phyloP scores from a whole-genome alignment of 2,113 vertebrate genomes.

The Ascaphus truei region DNA sequence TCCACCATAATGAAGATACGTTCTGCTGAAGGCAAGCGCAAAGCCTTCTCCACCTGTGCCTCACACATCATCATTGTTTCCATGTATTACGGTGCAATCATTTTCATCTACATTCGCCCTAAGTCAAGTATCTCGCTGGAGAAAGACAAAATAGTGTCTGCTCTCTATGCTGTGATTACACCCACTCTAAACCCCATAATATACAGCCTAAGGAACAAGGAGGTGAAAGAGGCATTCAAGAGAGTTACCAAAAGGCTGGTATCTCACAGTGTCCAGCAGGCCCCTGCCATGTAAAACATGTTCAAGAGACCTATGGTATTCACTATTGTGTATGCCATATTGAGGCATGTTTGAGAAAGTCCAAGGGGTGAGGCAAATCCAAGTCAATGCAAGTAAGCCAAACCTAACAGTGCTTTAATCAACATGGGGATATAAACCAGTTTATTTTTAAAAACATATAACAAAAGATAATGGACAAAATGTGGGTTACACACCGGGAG shows the following conservation, averaged over 20 bases:
- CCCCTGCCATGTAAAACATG: not conserved
- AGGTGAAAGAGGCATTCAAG: slow-evolving; percentile 14
- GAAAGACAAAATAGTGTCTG: slow-evolving; percentile 19
- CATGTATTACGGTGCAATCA: slow-evolving; percentile 19
- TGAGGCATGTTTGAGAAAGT: no score
- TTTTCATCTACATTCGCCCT: slow-evolving; percentile 13
- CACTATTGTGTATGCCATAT: no score
- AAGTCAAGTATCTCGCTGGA: slow-evolving; percentile 1
- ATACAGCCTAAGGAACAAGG: slow-evolving; percentile 19
- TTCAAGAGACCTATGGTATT: no score
- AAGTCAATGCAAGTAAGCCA: no score
- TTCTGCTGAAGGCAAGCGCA: slow-evolving; percentile 42
- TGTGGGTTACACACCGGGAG: no score
- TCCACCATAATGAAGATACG: slow-evolving; percentile 38
- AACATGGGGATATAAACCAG: no score
- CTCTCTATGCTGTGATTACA: slow-evolving; percentile 16
- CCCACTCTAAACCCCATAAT: slow-evolving; percentile 19
- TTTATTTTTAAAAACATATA: no score
- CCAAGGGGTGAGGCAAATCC: no score
- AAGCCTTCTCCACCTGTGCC: slow-evolving; percentile 49
- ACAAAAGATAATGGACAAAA: no score
- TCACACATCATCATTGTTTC: slow-evolving; percentile 45
- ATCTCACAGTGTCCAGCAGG: not conserved
- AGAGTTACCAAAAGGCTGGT: not conserved
- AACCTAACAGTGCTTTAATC: no score